Base-by-base conservation (phyloP, 2,113 vertebrate genomes). In the Hippocampus mohnikei region DNA sequence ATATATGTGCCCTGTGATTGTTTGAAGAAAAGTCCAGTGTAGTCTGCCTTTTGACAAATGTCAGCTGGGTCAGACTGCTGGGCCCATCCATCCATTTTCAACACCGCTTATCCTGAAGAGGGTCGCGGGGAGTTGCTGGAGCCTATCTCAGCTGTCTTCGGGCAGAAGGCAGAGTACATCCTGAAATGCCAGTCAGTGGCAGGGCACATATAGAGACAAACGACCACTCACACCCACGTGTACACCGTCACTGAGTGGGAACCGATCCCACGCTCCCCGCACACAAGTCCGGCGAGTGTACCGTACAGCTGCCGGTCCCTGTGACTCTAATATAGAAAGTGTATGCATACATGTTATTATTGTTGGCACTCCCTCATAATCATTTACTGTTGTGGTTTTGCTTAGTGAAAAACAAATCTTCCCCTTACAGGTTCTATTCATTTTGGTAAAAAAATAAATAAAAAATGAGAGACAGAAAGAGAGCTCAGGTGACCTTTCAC, bases 381-480 rank as follows among this genome's bases (percentile, higher is more conserved):
- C 50, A 20, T 8, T 52, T 23, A 3, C 21, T 23, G n/a, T n/a
- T 50, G 8, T 23, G 52, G 52, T 55, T 55, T n/a, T 9, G 21
- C 21, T n/a, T 11, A n/a, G n/a, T 55, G 21, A 23, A 9, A 55
- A 55, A 55, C 52, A n/a, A 55, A 8, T n/a, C 52, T 55, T 3
- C 23, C 21, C 23, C 4, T 40, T 62, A 40, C 40, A n/a, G 33
- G 37, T 40, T 1, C 8, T 62, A 21, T 55, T 55, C 23, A 23
- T 55, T 23, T 2, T 8, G 3, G 21, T 55, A 2, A n/a, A 21
- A 33, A 40, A 59, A 59, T n/a, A 59, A 59, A 16, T 0, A 27
- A 59, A 59, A 33, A 1, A 60, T 33, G 3, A 79, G 72, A 70
- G 77, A 77, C 70, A 72, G 55, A 75, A 48, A 37, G 55, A 25